phyloP scores from a whole-genome alignment of 1,140 invertebrate species.

The Cherax quadricarinatus region DNA sequence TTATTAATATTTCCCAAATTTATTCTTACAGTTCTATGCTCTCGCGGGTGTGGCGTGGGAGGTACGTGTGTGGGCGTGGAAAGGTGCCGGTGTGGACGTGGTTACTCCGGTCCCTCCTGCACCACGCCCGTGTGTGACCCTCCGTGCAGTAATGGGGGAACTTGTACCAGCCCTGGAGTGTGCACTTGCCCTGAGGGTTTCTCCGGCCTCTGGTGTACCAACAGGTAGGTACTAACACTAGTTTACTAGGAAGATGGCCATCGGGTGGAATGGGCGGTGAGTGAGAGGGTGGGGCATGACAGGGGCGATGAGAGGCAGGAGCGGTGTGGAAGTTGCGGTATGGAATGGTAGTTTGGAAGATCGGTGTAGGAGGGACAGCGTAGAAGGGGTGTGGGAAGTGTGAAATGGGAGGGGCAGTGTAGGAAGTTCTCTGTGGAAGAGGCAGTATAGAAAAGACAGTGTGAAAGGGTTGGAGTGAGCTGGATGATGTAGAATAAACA shows the following conservation, averaged over 20 bases:
- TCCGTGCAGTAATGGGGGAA: slow-evolving; percentile 75
- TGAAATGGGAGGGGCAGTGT: too few relatives aligned
- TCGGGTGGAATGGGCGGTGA: background rate
- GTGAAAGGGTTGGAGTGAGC: too few relatives aligned
- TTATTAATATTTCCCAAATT: too few relatives aligned
- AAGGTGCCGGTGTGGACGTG: slow-evolving; percentile 87
- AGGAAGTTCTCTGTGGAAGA: too few relatives aligned
- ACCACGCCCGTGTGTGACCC: slow-evolving; percentile 74
- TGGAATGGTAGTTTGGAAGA: too few relatives aligned
- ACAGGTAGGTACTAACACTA: slow-evolving; percentile 26
- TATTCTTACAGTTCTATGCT: slow-evolving; percentile 33
- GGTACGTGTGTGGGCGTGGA: slow-evolving; percentile 90
- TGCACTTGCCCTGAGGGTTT: slow-evolving; percentile 74
- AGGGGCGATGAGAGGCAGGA: background rate
- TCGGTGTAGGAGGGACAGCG: too few relatives aligned
- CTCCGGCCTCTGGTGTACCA: slow-evolving; percentile 60
- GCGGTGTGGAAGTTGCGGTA: too few relatives aligned
- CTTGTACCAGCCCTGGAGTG: slow-evolving; percentile 74
- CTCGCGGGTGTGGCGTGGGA: slow-evolving; percentile 76
- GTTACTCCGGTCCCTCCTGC: slow-evolving; percentile 81
- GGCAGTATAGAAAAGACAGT: too few relatives aligned
- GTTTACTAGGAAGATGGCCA: too few relatives aligned
- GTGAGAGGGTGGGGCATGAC: background rate
- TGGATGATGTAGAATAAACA: too few relatives aligned
- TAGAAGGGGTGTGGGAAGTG: too few relatives aligned